Percentiles rank a stretch among this genome's conserved stretches.
phyloP scores from a whole-genome alignment of 2,797 vertebrate species.

The Halcyon chelicuti region DNA sequence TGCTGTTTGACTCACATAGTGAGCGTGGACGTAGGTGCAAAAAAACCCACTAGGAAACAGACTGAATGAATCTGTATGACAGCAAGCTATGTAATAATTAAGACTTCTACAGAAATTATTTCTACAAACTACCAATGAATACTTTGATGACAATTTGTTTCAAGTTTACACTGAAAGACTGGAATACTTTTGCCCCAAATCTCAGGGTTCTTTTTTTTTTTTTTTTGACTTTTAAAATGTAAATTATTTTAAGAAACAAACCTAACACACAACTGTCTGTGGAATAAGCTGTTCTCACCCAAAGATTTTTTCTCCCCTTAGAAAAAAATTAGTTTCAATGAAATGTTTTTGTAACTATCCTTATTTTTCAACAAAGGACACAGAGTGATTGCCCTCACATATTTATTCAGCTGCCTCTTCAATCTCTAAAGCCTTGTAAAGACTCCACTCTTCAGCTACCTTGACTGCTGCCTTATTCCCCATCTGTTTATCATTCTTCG shows the following conservation, averaged over 20 bases:
- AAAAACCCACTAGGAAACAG: neutral
- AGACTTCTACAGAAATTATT: neutral
- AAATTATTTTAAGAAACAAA: neutral
- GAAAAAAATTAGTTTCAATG: neutral
- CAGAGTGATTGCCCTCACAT: neutral
- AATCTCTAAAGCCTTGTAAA: conserved; percentile 28
- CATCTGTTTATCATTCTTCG: conserved; percentile 60
- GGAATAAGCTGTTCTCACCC: neutral
- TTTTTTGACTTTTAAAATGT: neutral
- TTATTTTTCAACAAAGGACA: conserved; percentile 7
- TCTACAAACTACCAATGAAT: neutral
- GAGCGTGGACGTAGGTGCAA: neutral
- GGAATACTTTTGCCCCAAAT: neutral
- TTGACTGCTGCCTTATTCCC: conserved; percentile 39
- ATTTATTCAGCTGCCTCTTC: conserved; percentile 37
- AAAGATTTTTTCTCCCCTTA: neutral
- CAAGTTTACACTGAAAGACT: neutral
- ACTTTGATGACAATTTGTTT: neutral
- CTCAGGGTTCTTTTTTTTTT: neutral
- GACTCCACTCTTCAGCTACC: conserved; percentile 25
- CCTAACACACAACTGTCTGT: neutral
- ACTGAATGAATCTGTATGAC: neutral
- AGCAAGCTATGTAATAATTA: neutral
- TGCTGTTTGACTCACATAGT: neutral
- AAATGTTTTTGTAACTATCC: neutral